Conservation (phyloP, 92 coral and sea anemone species). For the Epizoanthus illoricatus region DNA sequence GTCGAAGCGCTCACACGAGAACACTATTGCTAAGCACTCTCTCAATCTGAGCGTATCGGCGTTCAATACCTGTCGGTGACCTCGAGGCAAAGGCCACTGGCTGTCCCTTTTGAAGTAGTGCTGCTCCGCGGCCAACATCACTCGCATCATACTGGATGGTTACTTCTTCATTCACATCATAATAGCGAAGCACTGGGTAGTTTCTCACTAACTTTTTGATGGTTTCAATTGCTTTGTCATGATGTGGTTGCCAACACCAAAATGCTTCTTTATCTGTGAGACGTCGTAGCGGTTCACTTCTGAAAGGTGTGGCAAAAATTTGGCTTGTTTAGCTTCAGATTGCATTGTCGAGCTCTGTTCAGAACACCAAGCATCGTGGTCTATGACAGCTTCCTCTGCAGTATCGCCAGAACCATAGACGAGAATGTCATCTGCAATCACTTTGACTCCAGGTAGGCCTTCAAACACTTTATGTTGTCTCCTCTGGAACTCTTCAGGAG, state of each 20-base stretch:
- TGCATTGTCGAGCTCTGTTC: constrained; percentile 40
- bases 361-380: constrained; percentile 54
- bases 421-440: constrained; percentile 69
- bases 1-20: too few species aligned
- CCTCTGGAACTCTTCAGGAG: constrained; percentile 75
- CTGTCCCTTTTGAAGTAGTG: too few species aligned
- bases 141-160: too few species aligned
- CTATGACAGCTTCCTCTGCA: constrained; percentile 41
- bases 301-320: constrained; percentile 36
- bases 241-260: constrained; percentile 1
- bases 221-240: constrained; percentile 8
- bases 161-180: too few species aligned
- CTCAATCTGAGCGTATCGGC: too few species aligned
- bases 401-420: constrained; percentile 58
- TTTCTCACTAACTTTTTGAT: constrained; percentile 1
- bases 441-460: constrained; percentile 60
- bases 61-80: too few species aligned
- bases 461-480: constrained; percentile 52
- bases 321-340: constrained; percentile 40
- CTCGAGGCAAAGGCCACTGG: too few species aligned
- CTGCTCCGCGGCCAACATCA: too few species aligned
- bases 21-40: too few species aligned
- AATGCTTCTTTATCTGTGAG: constrained; percentile 30
- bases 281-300: constrained; percentile 44
- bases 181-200: too few species aligned